Evolutionary conservation across 2,113 vertebrate species (phyloP).

Genomic region (Uropsilus gracilis): DNA sequence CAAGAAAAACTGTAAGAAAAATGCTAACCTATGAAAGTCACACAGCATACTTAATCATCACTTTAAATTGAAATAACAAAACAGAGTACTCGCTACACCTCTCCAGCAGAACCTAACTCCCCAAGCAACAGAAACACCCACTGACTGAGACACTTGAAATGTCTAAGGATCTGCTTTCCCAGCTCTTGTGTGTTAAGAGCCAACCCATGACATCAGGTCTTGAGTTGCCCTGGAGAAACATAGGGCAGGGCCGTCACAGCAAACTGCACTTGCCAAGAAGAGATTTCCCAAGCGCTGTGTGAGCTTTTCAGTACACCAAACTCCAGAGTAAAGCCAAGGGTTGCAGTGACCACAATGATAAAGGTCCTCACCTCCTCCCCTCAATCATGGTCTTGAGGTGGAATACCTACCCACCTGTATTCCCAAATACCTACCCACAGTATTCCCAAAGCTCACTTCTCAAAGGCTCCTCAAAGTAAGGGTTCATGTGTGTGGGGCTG

Average conservation of each 20-base stretch:
- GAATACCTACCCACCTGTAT: background rate
- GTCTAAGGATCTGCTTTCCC: conserved; percentile 67
- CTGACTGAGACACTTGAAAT: conserved; percentile 58
- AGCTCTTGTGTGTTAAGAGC: conserved; percentile 51
- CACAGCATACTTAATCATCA: conserved; percentile 52
- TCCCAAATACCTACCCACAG: background rate
- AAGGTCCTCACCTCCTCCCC: background rate
- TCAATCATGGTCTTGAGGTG: background rate
- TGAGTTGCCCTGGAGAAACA: conserved; percentile 47
- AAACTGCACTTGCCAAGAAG: background rate
- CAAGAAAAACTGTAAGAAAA: conserved; percentile 65
- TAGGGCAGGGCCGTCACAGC: conserved; percentile 28
- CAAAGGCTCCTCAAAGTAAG: background rate
- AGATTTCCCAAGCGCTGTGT: conserved; percentile 58
- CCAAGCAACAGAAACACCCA: conserved; percentile 70
- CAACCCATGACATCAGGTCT: conserved; percentile 53
- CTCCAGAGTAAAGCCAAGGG: background rate
- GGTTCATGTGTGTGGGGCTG: background rate
- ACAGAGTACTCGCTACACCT: conserved; percentile 30
- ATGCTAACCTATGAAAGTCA: conserved; percentile 68
- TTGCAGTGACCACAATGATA: background rate
- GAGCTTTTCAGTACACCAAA: conserved; percentile 31
- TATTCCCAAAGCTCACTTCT: background rate
- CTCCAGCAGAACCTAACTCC: conserved; percentile 9
- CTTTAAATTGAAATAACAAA: conserved; percentile 61